Conservation (phyloP, 2,888 invertebrate species). For the Geophilus truncorum region DNA sequence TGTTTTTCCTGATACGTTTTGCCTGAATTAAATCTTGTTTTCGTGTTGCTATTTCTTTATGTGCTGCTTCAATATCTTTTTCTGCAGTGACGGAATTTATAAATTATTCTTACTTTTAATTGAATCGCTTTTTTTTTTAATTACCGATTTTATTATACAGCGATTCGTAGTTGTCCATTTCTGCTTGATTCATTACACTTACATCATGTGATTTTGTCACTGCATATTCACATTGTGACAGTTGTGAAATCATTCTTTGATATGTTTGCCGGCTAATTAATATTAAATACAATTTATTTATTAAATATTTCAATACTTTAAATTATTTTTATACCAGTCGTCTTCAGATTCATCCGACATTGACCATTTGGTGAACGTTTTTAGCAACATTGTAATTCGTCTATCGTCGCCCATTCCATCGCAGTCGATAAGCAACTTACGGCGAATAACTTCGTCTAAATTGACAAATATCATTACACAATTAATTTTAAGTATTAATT, state of each 20-base stretch:
- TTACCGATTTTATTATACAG: conserved; percentile 64
- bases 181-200: conserved; percentile 75
- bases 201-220: conserved; percentile 75
- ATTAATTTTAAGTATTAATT: too few relatives aligned
- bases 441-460: conserved; percentile 87
- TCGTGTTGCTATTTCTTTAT: conserved; percentile 71
- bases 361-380: conserved; percentile 57
- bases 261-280: conserved; percentile 53
- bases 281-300: neutral
- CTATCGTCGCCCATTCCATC: conserved; percentile 96
- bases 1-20: conserved; percentile 79
- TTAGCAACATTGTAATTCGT: conserved; percentile 74
- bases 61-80: conserved; percentile 70
- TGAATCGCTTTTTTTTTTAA: neutral
- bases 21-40: conserved; percentile 75
- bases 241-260: conserved; percentile 72
- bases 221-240: conserved; percentile 83
- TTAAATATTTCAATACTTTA: neutral
- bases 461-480: conserved; percentile 38
- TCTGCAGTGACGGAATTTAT: too few relatives aligned
- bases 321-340: conserved; percentile 43
- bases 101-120: too few relatives aligned
- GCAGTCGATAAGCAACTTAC: conserved; percentile 87
- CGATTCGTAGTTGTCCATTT: conserved; percentile 73
- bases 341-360: conserved; percentile 43